Percentiles rank a stretch among this genome's conserved stretches.
phyloP scores from a whole-genome alignment of 2,888 invertebrate species.

The Melikaiella ostensackeni region DNA sequence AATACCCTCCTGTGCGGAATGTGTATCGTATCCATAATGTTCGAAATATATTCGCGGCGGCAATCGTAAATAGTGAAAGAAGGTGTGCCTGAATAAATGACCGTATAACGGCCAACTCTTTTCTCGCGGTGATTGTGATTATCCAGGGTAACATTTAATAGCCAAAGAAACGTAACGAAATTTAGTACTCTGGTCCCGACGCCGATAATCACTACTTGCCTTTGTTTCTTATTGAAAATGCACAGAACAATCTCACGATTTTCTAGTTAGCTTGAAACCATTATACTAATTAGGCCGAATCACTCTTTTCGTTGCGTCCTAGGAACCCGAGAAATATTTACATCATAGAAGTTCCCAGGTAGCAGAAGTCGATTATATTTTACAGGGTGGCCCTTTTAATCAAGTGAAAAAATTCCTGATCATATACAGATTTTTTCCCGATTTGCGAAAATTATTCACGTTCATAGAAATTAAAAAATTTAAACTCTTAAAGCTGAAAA shows the following conservation, averaged over 20 bases:
- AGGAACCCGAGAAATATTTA: background rate
- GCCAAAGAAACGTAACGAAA: constrained; percentile 47
- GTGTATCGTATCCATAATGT: constrained; percentile 40
- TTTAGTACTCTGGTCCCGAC: background rate
- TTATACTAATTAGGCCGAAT: background rate
- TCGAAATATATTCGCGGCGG: constrained; percentile 39
- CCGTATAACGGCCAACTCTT: constrained; percentile 44
- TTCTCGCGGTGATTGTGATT: constrained; percentile 43
- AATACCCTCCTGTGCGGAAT: constrained; percentile 32
- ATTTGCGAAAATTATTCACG: too few relatives aligned
- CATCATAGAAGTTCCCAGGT: background rate
- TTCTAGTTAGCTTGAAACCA: constrained; percentile 14
- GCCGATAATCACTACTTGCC: constrained; percentile 24
- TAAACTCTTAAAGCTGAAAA: too few relatives aligned
- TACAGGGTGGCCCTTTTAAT: too few relatives aligned
- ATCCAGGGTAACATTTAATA: constrained; percentile 50
- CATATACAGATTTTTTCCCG: too few relatives aligned
- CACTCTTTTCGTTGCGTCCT: background rate
- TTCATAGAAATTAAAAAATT: too few relatives aligned
- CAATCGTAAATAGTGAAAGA: constrained; percentile 44
- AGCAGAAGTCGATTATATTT: too few relatives aligned
- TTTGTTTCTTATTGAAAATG: constrained; percentile 29
- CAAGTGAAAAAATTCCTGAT: too few relatives aligned
- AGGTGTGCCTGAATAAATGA: constrained; percentile 47
- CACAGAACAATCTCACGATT: constrained; percentile 18